Evolutionary conservation across 2,113 vertebrate species (phyloP).

Genomic region (Monopterus albus): DNA sequence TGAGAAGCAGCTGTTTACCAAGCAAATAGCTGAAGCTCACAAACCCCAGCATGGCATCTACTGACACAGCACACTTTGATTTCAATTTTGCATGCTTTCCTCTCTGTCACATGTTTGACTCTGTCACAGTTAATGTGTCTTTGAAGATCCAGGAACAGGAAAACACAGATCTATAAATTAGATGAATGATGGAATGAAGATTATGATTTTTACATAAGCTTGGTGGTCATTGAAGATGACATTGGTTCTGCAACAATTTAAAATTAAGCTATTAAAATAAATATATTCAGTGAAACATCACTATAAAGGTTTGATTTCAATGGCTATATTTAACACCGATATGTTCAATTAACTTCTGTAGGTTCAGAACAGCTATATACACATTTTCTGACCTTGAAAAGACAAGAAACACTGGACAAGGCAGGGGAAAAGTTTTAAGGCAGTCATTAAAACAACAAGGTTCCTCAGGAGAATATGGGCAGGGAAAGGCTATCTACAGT

Average conservation of each 20-base stretch:
- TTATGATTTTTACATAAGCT: slow-evolving; percentile 35
- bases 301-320: background rate
- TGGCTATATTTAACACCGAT: background rate
- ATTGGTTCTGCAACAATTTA: background rate
- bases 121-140: slow-evolving; percentile 54
- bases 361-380: slow-evolving; percentile 3
- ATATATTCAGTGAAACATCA: background rate
- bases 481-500: slow-evolving; percentile 45
- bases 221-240: slow-evolving; percentile 18
- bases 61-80: slow-evolving; percentile 66
- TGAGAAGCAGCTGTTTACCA: slow-evolving; percentile 68
- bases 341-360: background rate
- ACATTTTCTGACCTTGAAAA: slow-evolving; percentile 29
- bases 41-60: slow-evolving; percentile 51
- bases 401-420: slow-evolving; percentile 17
- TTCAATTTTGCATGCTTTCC: slow-evolving; percentile 51
- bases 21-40: slow-evolving; percentile 54
- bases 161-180: slow-evolving; percentile 30
- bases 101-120: slow-evolving; percentile 50
- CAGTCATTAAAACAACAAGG: slow-evolving; percentile 64
- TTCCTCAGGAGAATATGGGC: slow-evolving; percentile 40
- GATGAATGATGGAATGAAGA: slow-evolving; percentile 19
- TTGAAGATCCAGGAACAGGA: slow-evolving; percentile 53
- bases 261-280: background rate
- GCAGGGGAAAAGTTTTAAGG: slow-evolving; percentile 40